Base-by-base conservation (phyloP, 2,113 vertebrate species). In the Microcebus lehilahytsara region DNA sequence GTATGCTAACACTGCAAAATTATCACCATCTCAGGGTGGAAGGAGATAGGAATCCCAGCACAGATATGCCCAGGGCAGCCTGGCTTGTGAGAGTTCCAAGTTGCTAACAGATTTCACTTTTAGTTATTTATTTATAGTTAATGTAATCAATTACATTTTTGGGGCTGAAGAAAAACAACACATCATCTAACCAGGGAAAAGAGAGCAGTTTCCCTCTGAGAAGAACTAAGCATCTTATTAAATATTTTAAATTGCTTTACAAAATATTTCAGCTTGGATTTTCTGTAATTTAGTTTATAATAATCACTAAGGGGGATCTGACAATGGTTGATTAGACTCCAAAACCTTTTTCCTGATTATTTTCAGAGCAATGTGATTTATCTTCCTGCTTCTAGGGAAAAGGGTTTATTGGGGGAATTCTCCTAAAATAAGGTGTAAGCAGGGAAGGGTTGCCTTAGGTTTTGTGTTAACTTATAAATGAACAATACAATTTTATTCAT, bases 201-300 rank as follows among this genome's bases (percentile, higher is more conserved):
- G 37, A 85, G 14, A 87, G 53, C 22, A 84, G 22, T 74, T 69
- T 71, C 2, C 4, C 49, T 85, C 75, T 60, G 80, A 94, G 66
- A 87, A 81, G 51, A 34, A 16, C 71, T 95, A 27, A 62, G 20
- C 62, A 74, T 66, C 16, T 11, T 87, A 93, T 89, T 81, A 89
- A 95, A 78, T 85, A 77, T 91, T 95, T 97, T 80, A 89, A 96
- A 67, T 91, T 91, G 19, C 40, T 93, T 90, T 90, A 69, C 81
- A 62, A 92, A 94, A 74, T 67, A 56, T 85, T 92, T 90, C 66
- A 91, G 77, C 66, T 69, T 83, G 32, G 58, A 92, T 60, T 88
- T 88, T 77, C 67, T 89, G 32, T 75, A 88, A 92, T 85, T 96
- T 53, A 78, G 11, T 90, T 85, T 95, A 27, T 88, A 78, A 46